Evolutionary conservation across 2,797 vertebrate genomes (phyloP), one percentile per base, ranked within the genome.

Genomic region (Danio choprae): DNA sequence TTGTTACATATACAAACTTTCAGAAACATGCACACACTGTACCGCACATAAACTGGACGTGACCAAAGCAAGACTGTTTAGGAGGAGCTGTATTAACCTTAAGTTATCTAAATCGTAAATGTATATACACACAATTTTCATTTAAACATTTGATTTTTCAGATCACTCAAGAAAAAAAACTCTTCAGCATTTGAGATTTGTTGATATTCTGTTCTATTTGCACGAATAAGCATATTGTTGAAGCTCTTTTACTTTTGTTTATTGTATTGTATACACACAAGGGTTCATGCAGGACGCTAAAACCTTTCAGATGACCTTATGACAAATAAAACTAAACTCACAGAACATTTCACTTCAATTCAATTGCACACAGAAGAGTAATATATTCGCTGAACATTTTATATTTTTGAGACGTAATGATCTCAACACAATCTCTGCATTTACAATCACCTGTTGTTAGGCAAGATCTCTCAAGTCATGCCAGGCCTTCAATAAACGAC

Each of bases 1-100:
- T 78, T 68, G 51, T 68, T 15, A 38, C 38, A 38, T 68, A 46
- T 68, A 68, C 41, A 76, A 76, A 65, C 60, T 41, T 12, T 53
- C 29, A 59, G 44, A 59, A 18, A 58, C n/a, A 44, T 36, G 40
- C 13, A 67, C 63, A 56, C 29, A 48, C 22, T 59, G 22, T 68
- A 56, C 53, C 20, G 5, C 73, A 41, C 44, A 62, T 62, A 16
- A 16, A 40, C n/a, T 67, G 43, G 64, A 20, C 20, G 12, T 20
- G 69, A 56, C 3, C 53, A 72, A 58, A 13, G 13, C 13, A 60
- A 59, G 18, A 11, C 18, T 48, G 38, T 40, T 55, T n/a, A 71
- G 41, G 5, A 18, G 6, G 16, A 69, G 59, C 59, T 62, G 38
- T 62, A 38, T 1, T 29, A 29, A 29, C 29, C 29, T 29, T 29